Evolutionary conservation across 2,797 vertebrate species (phyloP), one percentile per base, ranked within the genome.

Genomic region (Oreortyx pictus): DNA sequence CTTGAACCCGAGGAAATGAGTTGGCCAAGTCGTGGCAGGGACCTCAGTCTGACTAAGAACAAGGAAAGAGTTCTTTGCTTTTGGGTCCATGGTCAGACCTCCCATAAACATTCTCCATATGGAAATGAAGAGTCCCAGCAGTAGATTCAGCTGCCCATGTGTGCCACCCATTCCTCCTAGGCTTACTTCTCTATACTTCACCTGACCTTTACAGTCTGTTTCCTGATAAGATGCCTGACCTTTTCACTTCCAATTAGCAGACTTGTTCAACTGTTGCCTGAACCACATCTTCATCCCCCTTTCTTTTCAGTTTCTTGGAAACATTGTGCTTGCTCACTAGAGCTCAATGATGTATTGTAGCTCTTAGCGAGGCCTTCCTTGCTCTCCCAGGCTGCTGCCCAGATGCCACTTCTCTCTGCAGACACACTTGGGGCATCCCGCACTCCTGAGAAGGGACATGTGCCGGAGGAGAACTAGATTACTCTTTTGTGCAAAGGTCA

Each of bases 401-500:
- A 47, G 33, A 2, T 24, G 52, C 82, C 17, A 60, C 27, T 1
- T 76, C 60, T 49, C 80, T 77, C n/a, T 35, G 41, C 57, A 23
- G 71, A 31, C 61, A 81, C 41, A 46, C 93, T 78, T 39, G 50
- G 59, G 88, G 92, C 94, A 91, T 56, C 84, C 91, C 87, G 67
- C n/a, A 6, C 43, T 89, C 59, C 8, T 6, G 82, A 80, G 57
- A 49, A 93, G 77, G 86, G 49, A 54, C 8, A 7, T 2, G 47
- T 79, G 94, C 96, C 92, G 87, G 83, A 60, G 47, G 77, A 77
- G 77, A 62, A 14, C 54, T n/a, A 62, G 47, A 66, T 6, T 90
- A 90, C 75, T 92, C 89, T 91, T 92, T 93, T 80, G 37, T 67
- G 49, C 82, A 96, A 97, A 96, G 96, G 96, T 95, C 96, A 93